Percentiles rank a stretch among this genome's conserved stretches.
phyloP scores from a whole-genome alignment of 2,797 vertebrate genomes.

The Sternotherus odoratus region DNA sequence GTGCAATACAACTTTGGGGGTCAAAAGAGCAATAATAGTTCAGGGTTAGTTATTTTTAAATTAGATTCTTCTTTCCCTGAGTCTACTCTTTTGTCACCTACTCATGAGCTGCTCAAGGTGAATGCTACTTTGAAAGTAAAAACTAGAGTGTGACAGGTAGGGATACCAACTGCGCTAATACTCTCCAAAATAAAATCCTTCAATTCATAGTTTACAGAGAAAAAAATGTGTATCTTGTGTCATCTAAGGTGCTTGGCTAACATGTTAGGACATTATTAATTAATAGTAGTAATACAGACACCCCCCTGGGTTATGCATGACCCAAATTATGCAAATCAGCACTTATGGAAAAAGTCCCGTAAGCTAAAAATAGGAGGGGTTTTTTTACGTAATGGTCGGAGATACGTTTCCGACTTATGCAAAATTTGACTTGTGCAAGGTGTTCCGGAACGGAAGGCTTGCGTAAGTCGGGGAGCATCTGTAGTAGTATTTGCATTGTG shows the following conservation, averaged over 20 bases:
- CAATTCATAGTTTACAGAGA: background rate
- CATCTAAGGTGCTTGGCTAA: slow-evolving; percentile 14
- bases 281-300: no score
- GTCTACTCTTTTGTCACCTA: background rate
- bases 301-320: no score
- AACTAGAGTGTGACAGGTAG: background rate
- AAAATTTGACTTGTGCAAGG: no score
- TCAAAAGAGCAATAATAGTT: background rate
- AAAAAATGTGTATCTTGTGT: slow-evolving; percentile 5
- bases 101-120: slow-evolving; percentile 25
- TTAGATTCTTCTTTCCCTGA: background rate
- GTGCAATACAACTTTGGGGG: slow-evolving; percentile 17
- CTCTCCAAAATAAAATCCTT: background rate
- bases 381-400: no score
- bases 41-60: slow-evolving; percentile 3
- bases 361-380: no score
- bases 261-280: slow-evolving; percentile 8
- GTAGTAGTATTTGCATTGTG: no score
- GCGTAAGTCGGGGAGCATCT: no score
- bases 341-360: no score
- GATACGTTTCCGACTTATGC: no score
- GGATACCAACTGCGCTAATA: background rate
- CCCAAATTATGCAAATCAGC: no score
- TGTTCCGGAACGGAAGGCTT: no score
- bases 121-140: background rate